Evolutionary conservation across 2,797 vertebrate species (phyloP).

Genomic region (Bovichtus variegatus): DNA sequence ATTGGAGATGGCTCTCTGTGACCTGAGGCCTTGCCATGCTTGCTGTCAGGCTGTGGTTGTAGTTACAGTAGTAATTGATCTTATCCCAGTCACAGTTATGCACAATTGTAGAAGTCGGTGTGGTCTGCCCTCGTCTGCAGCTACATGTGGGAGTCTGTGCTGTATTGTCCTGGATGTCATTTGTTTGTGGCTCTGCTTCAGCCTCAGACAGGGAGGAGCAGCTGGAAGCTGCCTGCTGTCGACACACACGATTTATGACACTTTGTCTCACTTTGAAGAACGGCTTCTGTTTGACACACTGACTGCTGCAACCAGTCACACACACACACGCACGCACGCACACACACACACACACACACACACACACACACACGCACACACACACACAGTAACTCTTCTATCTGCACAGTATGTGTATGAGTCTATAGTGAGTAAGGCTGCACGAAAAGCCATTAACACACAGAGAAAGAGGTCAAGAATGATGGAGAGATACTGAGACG

Average conservation of each 20-base stretch:
- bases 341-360: background rate
- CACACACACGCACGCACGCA: slow-evolving; percentile 23
- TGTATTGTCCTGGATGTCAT: background rate
- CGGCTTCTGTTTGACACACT: slow-evolving; percentile 73
- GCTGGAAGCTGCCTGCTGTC: slow-evolving; percentile 80
- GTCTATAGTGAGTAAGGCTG: no score
- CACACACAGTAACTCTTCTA: background rate
- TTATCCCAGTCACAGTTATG: background rate
- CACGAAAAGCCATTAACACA: slow-evolving; percentile 20
- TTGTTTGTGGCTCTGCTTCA: slow-evolving; percentile 14
- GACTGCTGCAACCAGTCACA: slow-evolving; percentile 27
- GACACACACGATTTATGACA: slow-evolving; percentile 79
- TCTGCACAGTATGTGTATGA: no score
- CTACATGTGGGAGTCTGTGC: background rate
- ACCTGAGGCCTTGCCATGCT: background rate
- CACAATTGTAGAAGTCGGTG: background rate
- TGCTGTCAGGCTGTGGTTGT: background rate
- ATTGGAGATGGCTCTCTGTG: background rate
- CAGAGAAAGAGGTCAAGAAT: slow-evolving; percentile 25
- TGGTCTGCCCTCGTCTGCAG: slow-evolving; percentile 6
- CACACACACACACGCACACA: slow-evolving; percentile 17
- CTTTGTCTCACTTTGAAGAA: slow-evolving; percentile 76
- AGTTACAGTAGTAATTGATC: background rate
- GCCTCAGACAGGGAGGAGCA: slow-evolving; percentile 71
- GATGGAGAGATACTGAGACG: background rate